Conservation (phyloP, 2,888 invertebrate genomes). For the Octodonta nipae region DNA sequence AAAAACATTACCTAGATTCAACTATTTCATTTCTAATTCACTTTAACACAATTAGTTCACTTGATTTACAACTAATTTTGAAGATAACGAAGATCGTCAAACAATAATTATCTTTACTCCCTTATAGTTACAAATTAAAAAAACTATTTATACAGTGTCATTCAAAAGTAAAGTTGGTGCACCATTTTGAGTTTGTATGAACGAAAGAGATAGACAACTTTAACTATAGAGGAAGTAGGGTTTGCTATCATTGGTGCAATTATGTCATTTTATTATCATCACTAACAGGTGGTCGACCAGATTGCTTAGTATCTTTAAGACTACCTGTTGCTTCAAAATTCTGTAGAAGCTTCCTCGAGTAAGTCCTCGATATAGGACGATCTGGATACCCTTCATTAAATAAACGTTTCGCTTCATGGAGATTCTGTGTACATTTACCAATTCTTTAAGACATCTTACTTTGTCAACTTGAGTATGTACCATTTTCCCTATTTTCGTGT, state of each 20-base stretch:
- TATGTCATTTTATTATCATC: neutral
- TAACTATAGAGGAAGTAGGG: neutral
- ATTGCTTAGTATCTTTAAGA: neutral
- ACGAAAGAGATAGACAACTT: neutral
- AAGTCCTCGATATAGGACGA: conserved; percentile 3
- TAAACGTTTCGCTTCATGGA: conserved; percentile 4
- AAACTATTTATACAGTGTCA: no score
- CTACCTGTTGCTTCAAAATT: neutral
- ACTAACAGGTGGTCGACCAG: neutral
- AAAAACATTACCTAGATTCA: no score
- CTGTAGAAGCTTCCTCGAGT: conserved; percentile 4
- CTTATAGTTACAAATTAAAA: no score
- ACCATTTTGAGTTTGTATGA: no score
- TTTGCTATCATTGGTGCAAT: neutral
- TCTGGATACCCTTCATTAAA: conserved; percentile 4
- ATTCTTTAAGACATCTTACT: neutral
- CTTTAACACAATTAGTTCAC: no score
- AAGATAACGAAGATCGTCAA: no score
- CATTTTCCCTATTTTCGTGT: conserved; percentile 1
- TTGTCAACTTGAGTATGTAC: neutral
- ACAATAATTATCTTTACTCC: no score
- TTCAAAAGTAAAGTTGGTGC: no score
- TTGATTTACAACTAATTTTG: no score
- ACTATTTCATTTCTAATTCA: no score
- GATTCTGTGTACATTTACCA: neutral